Conservation (phyloP, 2,888 invertebrate genomes). For the Drosophila kuntzei region DNA sequence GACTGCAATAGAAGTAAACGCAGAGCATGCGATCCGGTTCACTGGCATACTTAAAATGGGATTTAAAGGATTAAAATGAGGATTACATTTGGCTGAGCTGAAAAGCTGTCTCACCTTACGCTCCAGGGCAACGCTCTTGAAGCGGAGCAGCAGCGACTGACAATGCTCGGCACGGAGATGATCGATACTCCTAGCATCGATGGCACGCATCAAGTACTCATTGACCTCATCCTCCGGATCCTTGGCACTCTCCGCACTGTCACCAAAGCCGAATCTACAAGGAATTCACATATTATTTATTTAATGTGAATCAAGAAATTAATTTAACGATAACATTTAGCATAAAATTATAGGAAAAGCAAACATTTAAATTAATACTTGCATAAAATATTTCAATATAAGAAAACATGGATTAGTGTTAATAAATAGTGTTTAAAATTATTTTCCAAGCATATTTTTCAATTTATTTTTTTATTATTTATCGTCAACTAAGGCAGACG, state of each 20-base stretch:
- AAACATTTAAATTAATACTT: no score
- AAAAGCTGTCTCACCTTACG: slow-evolving; percentile 88
- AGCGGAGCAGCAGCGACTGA: slow-evolving; percentile 92
- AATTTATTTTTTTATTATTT: no score
- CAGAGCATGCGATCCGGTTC: slow-evolving; percentile 95
- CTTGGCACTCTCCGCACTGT: slow-evolving; percentile 88
- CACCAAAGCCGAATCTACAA: slow-evolving; percentile 90
- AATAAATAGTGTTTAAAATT: no score
- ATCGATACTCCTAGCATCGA: slow-evolving; percentile 97
- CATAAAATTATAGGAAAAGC: no score
- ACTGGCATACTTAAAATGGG: slow-evolving; percentile 88
- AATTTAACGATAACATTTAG: no score
- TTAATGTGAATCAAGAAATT: no score
- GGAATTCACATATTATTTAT: no score
- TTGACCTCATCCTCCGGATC: slow-evolving; percentile 97
- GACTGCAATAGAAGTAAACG: slow-evolving; percentile 93
- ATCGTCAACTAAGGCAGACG: no score
- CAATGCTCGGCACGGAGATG: slow-evolving; percentile 95
- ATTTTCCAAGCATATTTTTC: no score
- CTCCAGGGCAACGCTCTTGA: slow-evolving; percentile 92
- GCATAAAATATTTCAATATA: no score
- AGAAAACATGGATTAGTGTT: no score
- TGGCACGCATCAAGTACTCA: slow-evolving; percentile 97
- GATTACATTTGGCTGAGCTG: not conserved
- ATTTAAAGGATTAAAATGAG: not conserved